Evolutionary conservation across 2,113 vertebrate species (phyloP).

Genomic region (Xenopus tropicalis): DNA sequence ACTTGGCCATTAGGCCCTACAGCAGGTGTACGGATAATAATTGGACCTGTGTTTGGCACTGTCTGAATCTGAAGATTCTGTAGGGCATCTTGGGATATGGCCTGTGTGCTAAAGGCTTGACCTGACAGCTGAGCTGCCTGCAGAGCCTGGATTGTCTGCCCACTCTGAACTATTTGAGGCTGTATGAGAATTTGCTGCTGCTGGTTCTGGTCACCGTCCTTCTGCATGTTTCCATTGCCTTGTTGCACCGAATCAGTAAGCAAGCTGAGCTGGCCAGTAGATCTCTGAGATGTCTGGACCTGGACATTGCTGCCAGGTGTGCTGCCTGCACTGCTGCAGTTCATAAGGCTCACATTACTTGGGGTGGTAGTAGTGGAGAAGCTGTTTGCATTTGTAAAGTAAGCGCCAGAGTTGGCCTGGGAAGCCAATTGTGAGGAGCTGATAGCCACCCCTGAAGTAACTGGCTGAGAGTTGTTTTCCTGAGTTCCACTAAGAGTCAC

Average conservation of each 20-base stretch:
- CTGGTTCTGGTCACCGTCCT: conserved; percentile 66
- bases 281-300: conserved; percentile 63
- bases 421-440: conserved; percentile 58
- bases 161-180: conserved; percentile 79
- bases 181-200: conserved; percentile 82
- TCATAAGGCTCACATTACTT: conserved; percentile 67
- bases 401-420: conserved; percentile 60
- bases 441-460: conserved; percentile 59
- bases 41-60: conserved; percentile 83
- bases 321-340: conserved; percentile 59
- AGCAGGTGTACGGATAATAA: conserved; percentile 85
- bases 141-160: conserved; percentile 77
- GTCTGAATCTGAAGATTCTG: conserved; percentile 92
- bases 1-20: conserved; percentile 91
- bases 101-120: conserved; percentile 83
- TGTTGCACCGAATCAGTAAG: conserved; percentile 63
- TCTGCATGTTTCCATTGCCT: conserved; percentile 60
- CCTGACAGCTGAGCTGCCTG: conserved; percentile 75
- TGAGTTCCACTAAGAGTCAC: conserved; percentile 65
- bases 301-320: conserved; percentile 62
- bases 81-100: conserved; percentile 85
- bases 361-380: conserved; percentile 67
- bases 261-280: conserved; percentile 58
- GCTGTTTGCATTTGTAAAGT: conserved; percentile 72
- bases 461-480: conserved; percentile 62